These are phyloP conservation scores for Oreonectes daqikongensis DNA, from an alignment of 2,797 vertebrate genomes.

Conservation along the genomic window DNA sequence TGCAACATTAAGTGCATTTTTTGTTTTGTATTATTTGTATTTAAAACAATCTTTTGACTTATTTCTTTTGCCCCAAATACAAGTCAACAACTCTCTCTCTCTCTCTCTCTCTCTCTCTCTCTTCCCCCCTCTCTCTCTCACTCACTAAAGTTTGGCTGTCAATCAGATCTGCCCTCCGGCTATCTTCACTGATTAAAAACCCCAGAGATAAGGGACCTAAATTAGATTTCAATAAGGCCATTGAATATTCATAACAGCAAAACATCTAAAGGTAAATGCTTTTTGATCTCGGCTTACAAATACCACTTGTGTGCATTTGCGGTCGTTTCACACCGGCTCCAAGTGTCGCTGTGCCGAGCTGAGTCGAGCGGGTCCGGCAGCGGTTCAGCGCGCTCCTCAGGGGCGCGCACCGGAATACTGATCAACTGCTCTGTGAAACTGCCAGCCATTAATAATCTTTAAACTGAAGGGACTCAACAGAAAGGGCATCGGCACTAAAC, in stretches of 20 bases:
- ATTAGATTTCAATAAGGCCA: slow-evolving; percentile 99
- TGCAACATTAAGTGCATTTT: slow-evolving; percentile 12
- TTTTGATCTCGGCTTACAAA: slow-evolving; percentile 86
- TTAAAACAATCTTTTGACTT: not conserved
- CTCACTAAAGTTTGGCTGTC: slow-evolving; percentile 88
- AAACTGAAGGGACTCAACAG: slow-evolving; percentile 84
- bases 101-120: slow-evolving; percentile 69
- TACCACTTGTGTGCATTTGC: slow-evolving; percentile 84
- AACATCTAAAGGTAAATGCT: slow-evolving; percentile 94
- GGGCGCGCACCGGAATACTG: slow-evolving; percentile 77
- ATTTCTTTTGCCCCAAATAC: slow-evolving; percentile 23
- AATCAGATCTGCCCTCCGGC: slow-evolving; percentile 92
- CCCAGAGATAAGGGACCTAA: slow-evolving; percentile 95
- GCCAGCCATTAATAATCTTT: slow-evolving; percentile 82
- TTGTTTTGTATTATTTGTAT: slow-evolving; percentile 43
- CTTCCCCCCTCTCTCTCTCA: slow-evolving; percentile 60
- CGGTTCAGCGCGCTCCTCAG: slow-evolving; percentile 65
- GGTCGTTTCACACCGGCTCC: slow-evolving; percentile 78
- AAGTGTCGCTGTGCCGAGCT: slow-evolving; percentile 68
- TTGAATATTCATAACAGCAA: slow-evolving; percentile 95
- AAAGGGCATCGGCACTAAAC: slow-evolving; percentile 82
- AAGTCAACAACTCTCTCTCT: slow-evolving; percentile 42
- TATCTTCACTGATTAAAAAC: slow-evolving; percentile 97
- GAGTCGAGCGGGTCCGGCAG: slow-evolving; percentile 70
- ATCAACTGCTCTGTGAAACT: slow-evolving; percentile 79